phyloP scores from a whole-genome alignment of 2,888 invertebrate species.

The Macrophya annulata region DNA sequence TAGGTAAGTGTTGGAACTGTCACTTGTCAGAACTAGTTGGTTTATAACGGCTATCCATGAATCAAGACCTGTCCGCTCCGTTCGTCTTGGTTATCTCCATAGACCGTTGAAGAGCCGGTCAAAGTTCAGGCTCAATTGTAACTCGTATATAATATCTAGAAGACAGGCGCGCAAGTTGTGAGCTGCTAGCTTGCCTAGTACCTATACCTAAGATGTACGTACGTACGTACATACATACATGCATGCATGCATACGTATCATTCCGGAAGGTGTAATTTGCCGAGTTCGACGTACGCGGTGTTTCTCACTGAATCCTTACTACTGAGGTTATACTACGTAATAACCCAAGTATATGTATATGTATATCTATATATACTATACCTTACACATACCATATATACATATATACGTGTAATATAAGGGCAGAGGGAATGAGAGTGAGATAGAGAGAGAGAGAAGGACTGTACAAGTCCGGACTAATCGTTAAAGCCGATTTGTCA shows the following conservation, averaged over 20 bases:
- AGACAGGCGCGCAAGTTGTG: neutral
- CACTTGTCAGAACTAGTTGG: conserved; percentile 7
- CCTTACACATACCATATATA: neutral
- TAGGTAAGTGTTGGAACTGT: neutral
- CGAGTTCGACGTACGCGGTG: conserved; percentile 18
- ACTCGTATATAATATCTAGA: conserved; percentile 43
- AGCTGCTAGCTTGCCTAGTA: too few relatives aligned
- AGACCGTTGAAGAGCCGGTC: conserved; percentile 21
- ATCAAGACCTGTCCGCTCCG: conserved; percentile 30
- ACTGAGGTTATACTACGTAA: conserved; percentile 37
- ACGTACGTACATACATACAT: too few relatives aligned
- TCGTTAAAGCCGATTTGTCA: conserved; percentile 69
- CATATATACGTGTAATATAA: neutral
- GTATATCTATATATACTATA: neutral
- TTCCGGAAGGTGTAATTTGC: conserved; percentile 53
- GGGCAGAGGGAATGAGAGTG: neutral
- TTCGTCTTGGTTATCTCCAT: conserved; percentile 9
- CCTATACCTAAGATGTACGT: too few relatives aligned
- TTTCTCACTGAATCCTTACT: conserved; percentile 35
- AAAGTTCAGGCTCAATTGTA: conserved; percentile 47
- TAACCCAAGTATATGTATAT: neutral
- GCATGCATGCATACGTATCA: too few relatives aligned
- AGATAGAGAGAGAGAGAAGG: neutral
- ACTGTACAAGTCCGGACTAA: conserved; percentile 46
- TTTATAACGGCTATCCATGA: conserved; percentile 22